Evolutionary conservation across 2,113 vertebrate genomes (phyloP), one percentile per base, ranked within the genome.

Genomic region (Ceyx cyanopectus): DNA sequence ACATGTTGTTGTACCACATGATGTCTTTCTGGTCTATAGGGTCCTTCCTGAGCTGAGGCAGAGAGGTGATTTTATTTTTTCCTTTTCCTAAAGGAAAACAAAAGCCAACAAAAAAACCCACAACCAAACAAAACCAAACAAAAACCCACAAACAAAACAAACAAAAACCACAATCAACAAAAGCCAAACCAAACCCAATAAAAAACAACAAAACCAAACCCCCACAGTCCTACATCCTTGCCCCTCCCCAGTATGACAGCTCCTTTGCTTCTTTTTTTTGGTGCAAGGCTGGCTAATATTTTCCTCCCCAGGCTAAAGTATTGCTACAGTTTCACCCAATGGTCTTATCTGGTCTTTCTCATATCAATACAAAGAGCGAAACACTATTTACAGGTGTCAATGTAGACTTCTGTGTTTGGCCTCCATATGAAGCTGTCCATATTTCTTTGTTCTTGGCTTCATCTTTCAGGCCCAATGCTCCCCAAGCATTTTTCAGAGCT

Each of bases 391-490:
- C 7, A 46, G 30, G 17, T 17, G 1, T 22, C 34, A 63, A 86
- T 86, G 37, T 8, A 90, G 41, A 93, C 85, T 74, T 21, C 37
- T 4, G 0, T 56, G 30, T 65, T 87, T 73, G 32, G 34, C 57
- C 54, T 61, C 43, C 30, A 14, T 21, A 51, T 48, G n/a, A 50
- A 83, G 46, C 17, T 76, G 6, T 15, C 66, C 10, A 1, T 46
- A 9, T 11, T 30, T 80, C 69, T 66, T 77, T 50, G 61, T 17
- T 43, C 37, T 18, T 1, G 0, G 51, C 46, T 84, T 50, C 63
- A 61, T 57, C 57, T 16, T 57, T 78, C 61, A 75, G 69, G 27
- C 29, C 34, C 0, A 0, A 24, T 51, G 34, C 6, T 56, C n/a
- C 45, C 24, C 1, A 4, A 12, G 11, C n/a, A 30, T 48, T 89